Conservation (phyloP, 2,888 invertebrate genomes). For the Acrocyrtus sp. region DNA sequence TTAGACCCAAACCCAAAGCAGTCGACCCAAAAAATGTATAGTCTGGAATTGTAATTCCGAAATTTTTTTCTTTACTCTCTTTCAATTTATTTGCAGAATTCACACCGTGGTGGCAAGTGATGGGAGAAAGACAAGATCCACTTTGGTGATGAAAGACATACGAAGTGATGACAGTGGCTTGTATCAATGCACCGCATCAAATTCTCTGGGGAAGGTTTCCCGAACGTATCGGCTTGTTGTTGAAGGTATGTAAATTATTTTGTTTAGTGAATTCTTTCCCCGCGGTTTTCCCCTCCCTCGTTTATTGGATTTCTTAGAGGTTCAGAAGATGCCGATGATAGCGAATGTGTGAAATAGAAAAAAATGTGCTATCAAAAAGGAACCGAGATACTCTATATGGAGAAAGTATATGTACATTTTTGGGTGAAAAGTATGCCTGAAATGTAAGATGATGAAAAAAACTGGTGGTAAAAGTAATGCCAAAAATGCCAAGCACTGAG, state of each 20-base stretch:
- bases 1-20: too few species aligned
- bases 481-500: too few species aligned
- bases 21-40: too few species aligned
- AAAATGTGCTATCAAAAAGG: background rate
- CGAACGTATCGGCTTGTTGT: constrained; percentile 58
- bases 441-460: constrained; percentile 37
- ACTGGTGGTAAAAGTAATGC: too few species aligned
- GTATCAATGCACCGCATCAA: constrained; percentile 58
- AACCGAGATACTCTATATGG: constrained; percentile 1
- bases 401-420: background rate
- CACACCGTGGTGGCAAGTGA: constrained; percentile 56
- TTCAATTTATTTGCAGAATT: constrained; percentile 35
- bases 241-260: constrained; percentile 57
- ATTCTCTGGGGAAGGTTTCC: constrained; percentile 59
- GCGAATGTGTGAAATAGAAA: background rate
- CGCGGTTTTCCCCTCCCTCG: constrained; percentile 16
- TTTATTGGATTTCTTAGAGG: constrained; percentile 43
- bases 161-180: constrained; percentile 55
- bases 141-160: constrained; percentile 60
- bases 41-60: constrained; percentile 9
- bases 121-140: constrained; percentile 58
- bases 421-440: constrained; percentile 41
- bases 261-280: constrained; percentile 22
- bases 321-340: background rate
- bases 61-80: constrained; percentile 9